phyloP scores from a whole-genome alignment of 2,113 vertebrate genomes.

The Epinephelus cyanopodus region DNA sequence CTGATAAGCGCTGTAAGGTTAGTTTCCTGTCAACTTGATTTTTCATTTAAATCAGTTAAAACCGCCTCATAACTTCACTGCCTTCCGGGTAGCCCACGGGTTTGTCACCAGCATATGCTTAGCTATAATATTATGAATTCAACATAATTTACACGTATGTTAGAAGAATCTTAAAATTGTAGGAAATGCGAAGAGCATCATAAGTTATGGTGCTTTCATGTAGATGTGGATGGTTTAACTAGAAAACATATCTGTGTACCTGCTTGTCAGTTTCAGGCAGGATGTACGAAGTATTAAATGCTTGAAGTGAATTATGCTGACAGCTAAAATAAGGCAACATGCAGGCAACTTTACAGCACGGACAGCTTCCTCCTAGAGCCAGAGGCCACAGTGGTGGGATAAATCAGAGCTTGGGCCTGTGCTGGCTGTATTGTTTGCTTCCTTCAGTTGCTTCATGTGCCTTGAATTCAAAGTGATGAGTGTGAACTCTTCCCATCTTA shows the following conservation, averaged over 20 bases:
- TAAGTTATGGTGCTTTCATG: neutral
- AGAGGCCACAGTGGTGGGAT: neutral
- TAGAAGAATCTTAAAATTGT: neutral
- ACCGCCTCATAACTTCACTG: too few species aligned
- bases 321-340: neutral
- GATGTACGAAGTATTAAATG: neutral
- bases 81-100: too few species aligned
- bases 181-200: neutral
- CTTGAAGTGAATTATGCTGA: neutral
- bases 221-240: neutral
- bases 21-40: too few species aligned
- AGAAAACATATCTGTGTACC: neutral
- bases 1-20: neutral
- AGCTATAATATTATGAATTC: neutral
- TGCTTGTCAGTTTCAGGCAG: neutral
- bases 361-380: neutral
- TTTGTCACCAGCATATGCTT: neutral
- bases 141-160: neutral
- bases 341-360: neutral
- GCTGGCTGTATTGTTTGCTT: neutral
- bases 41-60: neutral
- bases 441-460: neutral
- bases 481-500: neutral
- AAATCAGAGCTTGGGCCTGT: too few species aligned
- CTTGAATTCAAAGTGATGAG: neutral